phyloP scores from a whole-genome alignment of 2,113 vertebrate genomes.

The Marmota monax region DNA sequence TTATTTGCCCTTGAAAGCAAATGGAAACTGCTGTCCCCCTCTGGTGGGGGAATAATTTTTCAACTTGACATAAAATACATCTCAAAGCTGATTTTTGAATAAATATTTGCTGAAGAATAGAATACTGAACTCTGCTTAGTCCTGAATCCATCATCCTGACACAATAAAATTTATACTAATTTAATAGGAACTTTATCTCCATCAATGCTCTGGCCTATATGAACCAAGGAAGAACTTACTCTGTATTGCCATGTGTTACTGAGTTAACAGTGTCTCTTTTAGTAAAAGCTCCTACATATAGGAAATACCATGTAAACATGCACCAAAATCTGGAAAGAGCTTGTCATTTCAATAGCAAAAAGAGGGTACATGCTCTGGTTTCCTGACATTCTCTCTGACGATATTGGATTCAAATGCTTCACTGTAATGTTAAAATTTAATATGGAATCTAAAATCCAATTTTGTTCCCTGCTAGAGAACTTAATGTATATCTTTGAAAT shows the following conservation, averaged over 20 bases:
- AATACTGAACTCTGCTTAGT: slow-evolving; percentile 35
- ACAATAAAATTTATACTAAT: neutral
- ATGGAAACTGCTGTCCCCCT: neutral
- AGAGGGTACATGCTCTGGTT: neutral
- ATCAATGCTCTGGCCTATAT: neutral
- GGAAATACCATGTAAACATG: neutral
- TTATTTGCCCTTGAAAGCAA: slow-evolving; percentile 33
- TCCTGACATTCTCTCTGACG: neutral
- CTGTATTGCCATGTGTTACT: slow-evolving; percentile 17
- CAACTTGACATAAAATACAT: slow-evolving; percentile 43
- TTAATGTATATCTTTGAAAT: slow-evolving; percentile 19
- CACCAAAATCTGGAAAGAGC: neutral
- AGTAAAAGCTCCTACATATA: neutral
- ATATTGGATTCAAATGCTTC: slow-evolving; percentile 49
- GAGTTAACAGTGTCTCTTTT: neutral
- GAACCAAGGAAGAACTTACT: neutral
- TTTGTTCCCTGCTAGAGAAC: slow-evolving; percentile 2
- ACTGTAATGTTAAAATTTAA: slow-evolving; percentile 33
- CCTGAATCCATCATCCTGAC: neutral
- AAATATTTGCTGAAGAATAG: slow-evolving; percentile 61
- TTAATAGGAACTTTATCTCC: slow-evolving; percentile 40
- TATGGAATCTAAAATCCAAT: slow-evolving; percentile 43
- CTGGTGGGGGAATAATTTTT: slow-evolving; percentile 28
- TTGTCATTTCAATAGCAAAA: neutral
- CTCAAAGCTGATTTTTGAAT: slow-evolving; percentile 56